Evolutionary conservation across 2,888 invertebrate genomes (phyloP).

Genomic region (Perithous albicinctus): DNA sequence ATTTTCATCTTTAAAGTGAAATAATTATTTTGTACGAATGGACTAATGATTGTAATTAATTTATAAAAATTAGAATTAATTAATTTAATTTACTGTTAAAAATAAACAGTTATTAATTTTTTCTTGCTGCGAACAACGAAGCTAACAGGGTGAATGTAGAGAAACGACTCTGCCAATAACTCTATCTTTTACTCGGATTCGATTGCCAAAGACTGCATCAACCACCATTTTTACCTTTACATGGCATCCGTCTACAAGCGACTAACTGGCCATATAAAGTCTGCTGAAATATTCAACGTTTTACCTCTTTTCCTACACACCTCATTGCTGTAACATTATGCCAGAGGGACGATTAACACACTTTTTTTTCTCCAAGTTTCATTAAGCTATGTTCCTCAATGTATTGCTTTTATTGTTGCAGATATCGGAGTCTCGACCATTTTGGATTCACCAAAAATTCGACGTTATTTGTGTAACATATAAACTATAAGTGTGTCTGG

Average conservation of each 20-base stretch:
- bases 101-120: too few species aligned
- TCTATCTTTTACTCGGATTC: not conserved
- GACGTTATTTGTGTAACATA: slow-evolving; percentile 39
- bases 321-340: not conserved
- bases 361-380: not conserved
- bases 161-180: not conserved
- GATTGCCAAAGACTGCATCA: not conserved
- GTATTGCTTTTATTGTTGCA: slow-evolving; percentile 24
- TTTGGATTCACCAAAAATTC: slow-evolving; percentile 18
- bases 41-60: too few species aligned
- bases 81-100: too few species aligned
- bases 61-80: too few species aligned
- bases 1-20: too few species aligned
- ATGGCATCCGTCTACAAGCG: not conserved
- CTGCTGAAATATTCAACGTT: slow-evolving; percentile 42
- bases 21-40: too few species aligned
- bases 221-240: not conserved
- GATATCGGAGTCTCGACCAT: slow-evolving; percentile 44
- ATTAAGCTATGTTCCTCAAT: not conserved
- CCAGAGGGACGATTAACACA: not conserved
- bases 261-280: not conserved
- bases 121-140: too few species aligned
- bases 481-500: slow-evolving; percentile 29
- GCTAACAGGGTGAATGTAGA: too few species aligned
- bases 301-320: not conserved